Evolutionary conservation across 2,888 invertebrate genomes (phyloP).

Genomic region (Ophraella communa): DNA sequence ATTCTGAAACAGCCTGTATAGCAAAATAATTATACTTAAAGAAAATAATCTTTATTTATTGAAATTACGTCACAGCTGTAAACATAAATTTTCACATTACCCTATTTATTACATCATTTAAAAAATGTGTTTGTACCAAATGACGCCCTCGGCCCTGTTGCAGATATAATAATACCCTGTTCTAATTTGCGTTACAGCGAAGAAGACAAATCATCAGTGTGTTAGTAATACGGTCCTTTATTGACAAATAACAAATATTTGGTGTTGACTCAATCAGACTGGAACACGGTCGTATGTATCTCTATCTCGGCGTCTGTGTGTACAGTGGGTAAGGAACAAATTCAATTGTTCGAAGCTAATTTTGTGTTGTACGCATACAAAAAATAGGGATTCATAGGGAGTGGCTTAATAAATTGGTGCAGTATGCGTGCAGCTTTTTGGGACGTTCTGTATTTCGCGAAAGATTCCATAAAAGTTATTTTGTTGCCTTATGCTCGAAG

Average conservation of each 20-base stretch:
- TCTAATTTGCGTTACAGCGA: slow-evolving; percentile 46
- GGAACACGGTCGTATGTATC: slow-evolving; percentile 10
- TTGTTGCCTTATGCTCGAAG: too few relatives aligned
- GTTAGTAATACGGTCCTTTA: slow-evolving; percentile 40
- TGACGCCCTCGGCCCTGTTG: slow-evolving; percentile 38
- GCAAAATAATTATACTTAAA: too few relatives aligned
- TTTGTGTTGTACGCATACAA: slow-evolving; percentile 3
- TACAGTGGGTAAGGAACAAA: slow-evolving; percentile 5
- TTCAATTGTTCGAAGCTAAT: slow-evolving; percentile 22
- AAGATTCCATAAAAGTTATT: too few relatives aligned
- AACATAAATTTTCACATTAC: slow-evolving; percentile 33
- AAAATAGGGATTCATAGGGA: neutral
- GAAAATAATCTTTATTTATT: too few relatives aligned
- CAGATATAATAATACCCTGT: slow-evolving; percentile 48
- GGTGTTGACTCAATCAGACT: slow-evolving; percentile 35
- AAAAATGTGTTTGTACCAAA: slow-evolving; percentile 17
- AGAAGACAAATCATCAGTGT: slow-evolving; percentile 40
- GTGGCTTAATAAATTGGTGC: neutral
- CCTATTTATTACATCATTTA: too few relatives aligned
- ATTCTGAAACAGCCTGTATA: too few relatives aligned
- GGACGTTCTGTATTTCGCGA: neutral
- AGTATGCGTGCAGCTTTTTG: neutral
- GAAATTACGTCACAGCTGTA: too few relatives aligned
- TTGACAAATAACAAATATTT: slow-evolving; percentile 39
- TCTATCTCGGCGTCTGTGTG: neutral